These are phyloP conservation scores for Galeopterus variegatus DNA, from an alignment of 2,113 vertebrate species.

Conservation along the genomic window DNA sequence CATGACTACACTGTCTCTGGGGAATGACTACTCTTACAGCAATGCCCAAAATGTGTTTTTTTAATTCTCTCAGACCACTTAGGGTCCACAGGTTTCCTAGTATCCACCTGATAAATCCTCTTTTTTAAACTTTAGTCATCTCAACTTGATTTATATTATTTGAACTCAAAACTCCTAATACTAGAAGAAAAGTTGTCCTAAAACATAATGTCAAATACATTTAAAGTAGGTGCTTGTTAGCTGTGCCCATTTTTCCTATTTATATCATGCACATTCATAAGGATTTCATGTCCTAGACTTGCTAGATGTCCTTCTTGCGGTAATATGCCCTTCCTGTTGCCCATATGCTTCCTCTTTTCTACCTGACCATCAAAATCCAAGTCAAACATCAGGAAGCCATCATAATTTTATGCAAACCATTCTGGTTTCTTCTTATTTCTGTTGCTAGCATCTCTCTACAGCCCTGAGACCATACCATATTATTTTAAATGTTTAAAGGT, in stretches of 20 bases:
- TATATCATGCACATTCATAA: background rate
- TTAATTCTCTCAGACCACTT: background rate
- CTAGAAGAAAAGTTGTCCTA: background rate
- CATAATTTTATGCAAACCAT: background rate
- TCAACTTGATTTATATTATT: constrained; percentile 19
- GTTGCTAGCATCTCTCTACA: background rate
- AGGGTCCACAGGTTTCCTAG: background rate
- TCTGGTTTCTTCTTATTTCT: background rate
- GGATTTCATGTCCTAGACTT: background rate
- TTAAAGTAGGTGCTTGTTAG: background rate
- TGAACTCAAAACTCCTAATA: constrained; percentile 20
- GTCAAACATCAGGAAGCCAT: constrained; percentile 15
- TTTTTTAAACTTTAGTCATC: background rate
- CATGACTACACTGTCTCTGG: background rate
- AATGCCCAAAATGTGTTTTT: background rate
- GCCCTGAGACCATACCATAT: background rate
- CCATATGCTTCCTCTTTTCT: background rate
- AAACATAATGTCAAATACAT: constrained; percentile 33
- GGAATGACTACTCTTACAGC: background rate
- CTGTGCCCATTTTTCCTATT: background rate
- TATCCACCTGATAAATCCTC: background rate
- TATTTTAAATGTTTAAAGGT: background rate
- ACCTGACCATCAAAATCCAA: background rate
- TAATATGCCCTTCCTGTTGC: background rate
- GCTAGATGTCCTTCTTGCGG: background rate